Evolutionary conservation across 2,797 vertebrate species (phyloP).

Genomic region (Gymnothorax javanicus): DNA sequence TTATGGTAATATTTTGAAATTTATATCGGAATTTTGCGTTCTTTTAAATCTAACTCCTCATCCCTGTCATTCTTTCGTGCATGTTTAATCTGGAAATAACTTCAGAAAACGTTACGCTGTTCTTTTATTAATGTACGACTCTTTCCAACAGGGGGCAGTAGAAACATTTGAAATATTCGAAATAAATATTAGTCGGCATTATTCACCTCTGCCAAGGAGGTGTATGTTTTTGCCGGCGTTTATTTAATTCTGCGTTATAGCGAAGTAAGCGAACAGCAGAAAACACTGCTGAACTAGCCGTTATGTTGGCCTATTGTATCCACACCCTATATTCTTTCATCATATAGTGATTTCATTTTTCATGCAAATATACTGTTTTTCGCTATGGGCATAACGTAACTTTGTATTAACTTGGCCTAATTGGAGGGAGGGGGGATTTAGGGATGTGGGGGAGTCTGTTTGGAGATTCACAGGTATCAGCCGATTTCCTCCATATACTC

Average conservation of each 20-base stretch:
- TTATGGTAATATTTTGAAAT: too few relatives aligned
- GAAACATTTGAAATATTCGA: not conserved
- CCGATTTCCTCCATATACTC: too few relatives aligned
- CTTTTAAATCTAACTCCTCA: too few relatives aligned
- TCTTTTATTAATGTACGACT: not conserved
- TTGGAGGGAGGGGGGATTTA: not conserved
- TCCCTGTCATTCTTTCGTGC: not conserved
- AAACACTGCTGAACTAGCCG: not conserved
- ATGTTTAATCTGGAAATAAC: not conserved
- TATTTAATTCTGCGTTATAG: not conserved
- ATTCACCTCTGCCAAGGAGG: too few relatives aligned
- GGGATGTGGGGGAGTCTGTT: not conserved
- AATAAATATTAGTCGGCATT: not conserved
- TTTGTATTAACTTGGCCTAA: too few relatives aligned
- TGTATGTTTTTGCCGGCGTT: too few relatives aligned
- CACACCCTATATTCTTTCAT: too few relatives aligned
- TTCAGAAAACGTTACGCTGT: not conserved
- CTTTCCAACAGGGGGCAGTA: constrained; percentile 4
- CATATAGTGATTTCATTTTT: not conserved
- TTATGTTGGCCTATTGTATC: not conserved
- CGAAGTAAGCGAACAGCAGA: not conserved
- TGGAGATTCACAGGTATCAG: too few relatives aligned
- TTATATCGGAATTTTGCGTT: too few relatives aligned
- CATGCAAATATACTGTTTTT: not conserved
- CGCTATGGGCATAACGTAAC: not conserved